These are phyloP conservation scores for Dreissena polymorpha DNA, from an alignment of 1,140 invertebrate species.

Conservation along the genomic window DNA sequence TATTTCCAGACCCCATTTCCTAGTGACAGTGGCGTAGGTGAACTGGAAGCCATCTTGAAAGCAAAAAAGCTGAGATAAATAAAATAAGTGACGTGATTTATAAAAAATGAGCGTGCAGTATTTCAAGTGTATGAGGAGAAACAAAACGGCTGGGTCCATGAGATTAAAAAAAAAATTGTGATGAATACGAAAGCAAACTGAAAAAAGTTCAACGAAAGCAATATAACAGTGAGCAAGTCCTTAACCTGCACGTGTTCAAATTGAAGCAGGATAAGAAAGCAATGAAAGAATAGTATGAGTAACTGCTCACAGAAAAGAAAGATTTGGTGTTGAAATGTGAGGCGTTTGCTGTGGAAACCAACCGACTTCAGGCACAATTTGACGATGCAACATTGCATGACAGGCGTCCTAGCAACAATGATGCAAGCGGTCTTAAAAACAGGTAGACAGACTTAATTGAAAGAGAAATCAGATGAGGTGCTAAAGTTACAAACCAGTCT, in stretches of 20 bases:
- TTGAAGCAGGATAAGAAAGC: slow-evolving; percentile 86
- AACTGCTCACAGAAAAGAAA: slow-evolving; percentile 71
- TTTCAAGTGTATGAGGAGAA: slow-evolving; percentile 85
- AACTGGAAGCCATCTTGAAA: no score
- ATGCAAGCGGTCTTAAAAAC: slow-evolving; percentile 86
- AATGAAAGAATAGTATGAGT: slow-evolving; percentile 82
- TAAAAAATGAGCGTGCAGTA: slow-evolving; percentile 89
- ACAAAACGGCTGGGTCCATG: slow-evolving; percentile 78
- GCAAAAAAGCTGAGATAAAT: no score
- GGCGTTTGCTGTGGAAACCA: slow-evolving; percentile 81
- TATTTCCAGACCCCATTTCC: no score
- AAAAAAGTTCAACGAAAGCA: no score
- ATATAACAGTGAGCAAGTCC: slow-evolving; percentile 85
- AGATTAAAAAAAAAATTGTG: slow-evolving; percentile 82
- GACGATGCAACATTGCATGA: slow-evolving; percentile 88
- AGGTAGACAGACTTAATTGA: slow-evolving; percentile 87
- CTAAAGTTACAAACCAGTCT: slow-evolving; percentile 80
- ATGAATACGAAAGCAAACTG: no score
- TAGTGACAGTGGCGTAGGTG: no score
- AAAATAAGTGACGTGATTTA: no score
- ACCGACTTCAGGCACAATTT: slow-evolving; percentile 83
- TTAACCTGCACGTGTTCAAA: slow-evolving; percentile 87
- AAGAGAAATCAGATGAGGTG: slow-evolving; percentile 67
- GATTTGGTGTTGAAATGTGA: slow-evolving; percentile 63
- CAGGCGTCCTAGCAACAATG: slow-evolving; percentile 36